A percentile compares a stretch with the other conserved stretches of the same genome.
These are phyloP conservation scores for Nebria salina DNA, from an alignment of 2,888 invertebrate genomes.

Conservation along the genomic window DNA sequence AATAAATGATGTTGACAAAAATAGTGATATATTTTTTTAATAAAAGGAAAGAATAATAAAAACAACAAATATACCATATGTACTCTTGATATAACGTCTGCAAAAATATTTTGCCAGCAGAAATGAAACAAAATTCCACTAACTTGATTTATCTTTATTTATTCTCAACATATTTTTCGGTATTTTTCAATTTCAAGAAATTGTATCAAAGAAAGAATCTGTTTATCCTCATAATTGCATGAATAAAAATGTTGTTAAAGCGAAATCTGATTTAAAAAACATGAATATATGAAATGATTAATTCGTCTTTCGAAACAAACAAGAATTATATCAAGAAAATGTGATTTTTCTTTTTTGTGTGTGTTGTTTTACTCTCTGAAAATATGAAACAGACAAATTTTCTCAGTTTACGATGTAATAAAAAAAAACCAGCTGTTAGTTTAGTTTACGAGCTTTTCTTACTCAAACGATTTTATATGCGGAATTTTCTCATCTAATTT, in stretches of 20 bases:
- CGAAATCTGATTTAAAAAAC: slow-evolving; percentile 11
- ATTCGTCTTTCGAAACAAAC: slow-evolving; percentile 6
- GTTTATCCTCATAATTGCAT: slow-evolving; percentile 15
- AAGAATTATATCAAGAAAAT: neutral
- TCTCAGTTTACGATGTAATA: neutral
- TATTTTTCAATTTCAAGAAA: neutral
- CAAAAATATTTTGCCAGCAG: neutral
- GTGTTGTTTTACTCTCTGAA: neutral
- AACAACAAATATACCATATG: slow-evolving; percentile 5
- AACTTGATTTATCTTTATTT: neutral
- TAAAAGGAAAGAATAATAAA: neutral
- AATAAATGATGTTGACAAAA: neutral
- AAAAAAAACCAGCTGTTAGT: neutral
- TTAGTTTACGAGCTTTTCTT: neutral
- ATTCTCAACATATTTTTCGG: neutral
- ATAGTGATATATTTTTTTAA: neutral
- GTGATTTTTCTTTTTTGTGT: neutral
- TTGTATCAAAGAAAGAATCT: slow-evolving; percentile 5
- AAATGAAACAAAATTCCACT: neutral
- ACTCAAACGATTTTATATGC: neutral
- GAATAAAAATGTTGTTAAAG: slow-evolving; percentile 19
- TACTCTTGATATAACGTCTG: neutral
- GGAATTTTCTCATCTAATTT: slow-evolving; percentile 1
- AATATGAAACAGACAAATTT: slow-evolving; percentile 1
- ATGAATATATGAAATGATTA: slow-evolving; percentile 18